Base-by-base conservation (phyloP, 2,888 invertebrate species). In the Eilema caniola region DNA sequence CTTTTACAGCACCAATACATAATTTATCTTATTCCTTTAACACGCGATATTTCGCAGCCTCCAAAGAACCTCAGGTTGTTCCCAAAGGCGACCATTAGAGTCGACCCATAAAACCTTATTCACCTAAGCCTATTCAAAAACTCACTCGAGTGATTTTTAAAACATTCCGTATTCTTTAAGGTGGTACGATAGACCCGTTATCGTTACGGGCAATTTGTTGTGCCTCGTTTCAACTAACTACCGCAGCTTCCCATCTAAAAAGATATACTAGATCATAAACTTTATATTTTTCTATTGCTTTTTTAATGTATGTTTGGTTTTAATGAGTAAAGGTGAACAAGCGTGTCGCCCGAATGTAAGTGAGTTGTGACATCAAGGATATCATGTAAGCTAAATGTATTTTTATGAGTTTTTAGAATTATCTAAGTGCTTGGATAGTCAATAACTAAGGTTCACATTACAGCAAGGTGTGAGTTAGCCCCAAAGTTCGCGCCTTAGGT, bases 131-230 rank as follows among this genome's bases (percentile, higher is more conserved):
- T 82, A 82, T 82, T 80, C 76, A 81, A 78, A 80, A 81, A 76
- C 76, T 81, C 87, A 81, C 85, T 85, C 83, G 86, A 86, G 82
- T 85, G 88, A 82, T 83, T 88, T 88, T 87, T 82, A 86, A 88
- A 88, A 83, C 80, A 80, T 53, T 81, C 82, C 84, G 85, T 83
- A 85, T 86, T 86, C 80, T 80, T 84, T 79, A 80, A 82, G 81
- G 82, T 83, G 82, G 81, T 69, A 75, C 80, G 86, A 86, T 87
- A 83, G 56, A 14, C 14, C 71, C 79, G 81, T 77, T 81, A 81
- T 81, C 80, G 73, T 88, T 83, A 90, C 91, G 86, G 87, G 85
- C 91, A 90, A 91, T 91, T 90, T 89, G 88, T 85, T 83, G 80
- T 75, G 83, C 76, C 77, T 81, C 78, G 73, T 82, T 80, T 79